Evolutionary conservation across 2,888 invertebrate genomes (phyloP).

Genomic region (Nomada goodeniana): DNA sequence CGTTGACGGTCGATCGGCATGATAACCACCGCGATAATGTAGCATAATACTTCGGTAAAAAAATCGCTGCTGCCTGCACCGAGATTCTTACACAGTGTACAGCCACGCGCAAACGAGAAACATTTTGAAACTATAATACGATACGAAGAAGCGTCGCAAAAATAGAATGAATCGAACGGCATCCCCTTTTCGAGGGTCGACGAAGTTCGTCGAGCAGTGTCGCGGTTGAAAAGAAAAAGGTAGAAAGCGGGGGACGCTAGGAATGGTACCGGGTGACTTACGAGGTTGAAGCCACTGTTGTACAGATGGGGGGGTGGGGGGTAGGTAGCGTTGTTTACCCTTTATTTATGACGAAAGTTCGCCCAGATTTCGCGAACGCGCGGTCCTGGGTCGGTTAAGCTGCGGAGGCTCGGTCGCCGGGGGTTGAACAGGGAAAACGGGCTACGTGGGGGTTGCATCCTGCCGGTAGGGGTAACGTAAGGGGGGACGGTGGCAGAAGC

Average conservation of each 20-base stretch:
- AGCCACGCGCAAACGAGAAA: too few species aligned
- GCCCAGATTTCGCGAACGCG: constrained; percentile 80
- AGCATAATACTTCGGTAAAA: not conserved
- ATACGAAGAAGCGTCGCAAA: not conserved
- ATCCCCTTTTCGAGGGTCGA: constrained; percentile 25
- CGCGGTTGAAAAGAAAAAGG: constrained; percentile 57
- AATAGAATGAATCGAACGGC: constrained; percentile 43
- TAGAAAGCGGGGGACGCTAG: constrained; percentile 52
- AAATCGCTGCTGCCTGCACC: too few species aligned
- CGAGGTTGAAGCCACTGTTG: constrained; percentile 67
- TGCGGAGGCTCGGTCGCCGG: constrained; percentile 62
- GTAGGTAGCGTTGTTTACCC: constrained; percentile 79
- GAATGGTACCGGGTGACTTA: constrained; percentile 72
- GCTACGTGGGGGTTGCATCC: constrained; percentile 18
- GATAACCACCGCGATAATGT: not conserved
- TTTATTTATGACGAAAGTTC: constrained; percentile 83
- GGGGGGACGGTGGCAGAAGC: constrained; percentile 65
- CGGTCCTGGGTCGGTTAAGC: constrained; percentile 73
- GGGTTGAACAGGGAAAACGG: constrained; percentile 48
- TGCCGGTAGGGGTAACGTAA: constrained; percentile 28
- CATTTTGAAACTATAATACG: too few species aligned
- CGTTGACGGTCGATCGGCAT: constrained; percentile 8
- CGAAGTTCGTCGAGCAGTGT: constrained; percentile 44
- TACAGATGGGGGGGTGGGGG: not conserved
- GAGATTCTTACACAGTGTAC: too few species aligned